Evolutionary conservation across 2,888 invertebrate genomes (phyloP).

Genomic region (Spatulosminthurus flaviceps): DNA sequence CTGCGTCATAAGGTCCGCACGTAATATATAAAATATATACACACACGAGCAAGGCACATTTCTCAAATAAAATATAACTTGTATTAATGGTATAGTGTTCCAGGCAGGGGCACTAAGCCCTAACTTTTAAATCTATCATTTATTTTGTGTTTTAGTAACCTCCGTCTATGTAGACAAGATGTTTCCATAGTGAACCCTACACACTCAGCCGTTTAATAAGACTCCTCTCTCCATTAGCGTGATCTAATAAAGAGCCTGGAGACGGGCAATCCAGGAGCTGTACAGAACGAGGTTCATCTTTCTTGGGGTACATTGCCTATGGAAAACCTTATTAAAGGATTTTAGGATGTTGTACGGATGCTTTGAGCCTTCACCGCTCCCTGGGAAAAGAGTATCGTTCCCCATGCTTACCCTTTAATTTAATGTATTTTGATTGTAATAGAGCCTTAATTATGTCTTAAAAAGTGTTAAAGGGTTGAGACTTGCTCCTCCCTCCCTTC

Average conservation of each 20-base stretch:
- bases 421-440: background rate
- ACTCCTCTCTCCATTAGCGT: too few relatives aligned
- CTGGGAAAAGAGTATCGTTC: background rate
- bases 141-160: background rate
- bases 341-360: background rate
- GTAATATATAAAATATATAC: too few relatives aligned
- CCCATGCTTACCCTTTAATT: background rate
- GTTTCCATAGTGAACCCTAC: too few relatives aligned
- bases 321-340: background rate
- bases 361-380: background rate
- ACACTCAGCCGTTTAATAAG: too few relatives aligned
- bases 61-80: background rate
- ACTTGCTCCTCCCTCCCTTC: too few relatives aligned
- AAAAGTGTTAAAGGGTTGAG: too few relatives aligned
- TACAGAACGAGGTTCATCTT: background rate
- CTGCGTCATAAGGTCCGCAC: too few relatives aligned
- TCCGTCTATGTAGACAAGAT: too few relatives aligned
- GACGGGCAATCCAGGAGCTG: background rate
- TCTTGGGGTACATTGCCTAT: background rate
- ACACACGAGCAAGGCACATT: too few relatives aligned
- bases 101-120: too few relatives aligned
- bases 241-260: too few relatives aligned
- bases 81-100: constrained; percentile 1
- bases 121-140: background rate
- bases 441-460: too few relatives aligned